Base-by-base conservation (phyloP, 2,888 invertebrate genomes). In the Dinocampus coccinellae region DNA sequence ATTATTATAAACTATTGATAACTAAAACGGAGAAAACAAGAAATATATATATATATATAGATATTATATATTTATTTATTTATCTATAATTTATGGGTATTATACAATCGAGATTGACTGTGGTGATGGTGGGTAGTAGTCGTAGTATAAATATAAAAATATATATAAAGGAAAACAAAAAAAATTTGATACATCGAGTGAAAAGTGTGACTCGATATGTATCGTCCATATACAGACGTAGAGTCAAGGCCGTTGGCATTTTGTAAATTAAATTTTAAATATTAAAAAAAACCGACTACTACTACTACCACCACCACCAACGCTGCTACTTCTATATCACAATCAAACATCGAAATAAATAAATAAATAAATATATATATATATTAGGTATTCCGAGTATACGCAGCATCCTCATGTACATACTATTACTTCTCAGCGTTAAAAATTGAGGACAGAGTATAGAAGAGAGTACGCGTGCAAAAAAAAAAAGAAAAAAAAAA, bases 201-300 rank as follows among this genome's bases (percentile, higher is more conserved):
- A 64, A 64, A 70, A 58, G 47, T 64, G 22, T 62, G 13, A 39
- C 62, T 42, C n/a, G n/a, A n/a, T n/a, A n/a, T n/a, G 39, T 62
- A 62, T 24, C 26, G 57, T 72, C 26, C 70, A 69, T 75, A 73
- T 73, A 76, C 77, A 76, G 77, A 75, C 74, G 6, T 20, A 47
- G 73, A 70, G 70, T 76, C 75, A 73, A 79, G 78, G 80, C 82
- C 78, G 80, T 47, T 80, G 83, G 86, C 87, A 86, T 86, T 87
- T 86, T 87, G 85, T 86, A 86, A 87, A 87, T 87, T 84, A 87
- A 87, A 87, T 87, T 87, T 86, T 87, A 87, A 87, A 87, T 87
- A 87, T 87, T 87, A 85, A 87, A 87, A 87, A 86, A 84, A 84
- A 84, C 83, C 82, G 79, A 79, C 79, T 72, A 63, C 67, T 72